These are phyloP conservation scores for Caenorhabditis plicata DNA, from an alignment of 2,888 invertebrate species.

Conservation along the genomic window DNA sequence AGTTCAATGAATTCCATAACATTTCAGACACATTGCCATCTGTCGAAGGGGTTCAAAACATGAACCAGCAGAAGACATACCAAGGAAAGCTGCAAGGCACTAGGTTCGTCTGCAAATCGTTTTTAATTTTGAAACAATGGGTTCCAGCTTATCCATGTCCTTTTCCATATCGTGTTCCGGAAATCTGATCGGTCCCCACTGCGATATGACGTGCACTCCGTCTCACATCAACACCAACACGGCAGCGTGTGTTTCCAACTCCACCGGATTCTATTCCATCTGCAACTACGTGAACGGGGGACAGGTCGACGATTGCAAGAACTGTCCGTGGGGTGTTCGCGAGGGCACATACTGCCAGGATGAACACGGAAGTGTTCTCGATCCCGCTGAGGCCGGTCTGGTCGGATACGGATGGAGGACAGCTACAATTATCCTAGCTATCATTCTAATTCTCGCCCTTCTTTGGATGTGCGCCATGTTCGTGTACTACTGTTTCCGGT, in stretches of 20 bases:
- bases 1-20: not conserved
- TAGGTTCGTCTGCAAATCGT: slow-evolving; percentile 13
- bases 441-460: slow-evolving; percentile 32
- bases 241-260: slow-evolving; percentile 44
- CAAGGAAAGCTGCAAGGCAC: slow-evolving; percentile 52
- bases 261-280: slow-evolving; percentile 54
- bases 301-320: slow-evolving; percentile 55
- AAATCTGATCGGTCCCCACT: slow-evolving; percentile 51
- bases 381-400: slow-evolving; percentile 42
- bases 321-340: slow-evolving; percentile 61
- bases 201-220: slow-evolving; percentile 52
- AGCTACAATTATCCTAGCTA: slow-evolving; percentile 50
- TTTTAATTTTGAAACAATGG: slow-evolving; percentile 23
- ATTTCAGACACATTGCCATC: slow-evolving; percentile 2
- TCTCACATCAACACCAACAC: slow-evolving; percentile 42
- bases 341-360: slow-evolving; percentile 55
- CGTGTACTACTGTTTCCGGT: not conserved
- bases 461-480: slow-evolving; percentile 10
- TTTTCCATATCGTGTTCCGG: slow-evolving; percentile 57
- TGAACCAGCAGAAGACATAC: slow-evolving; percentile 40
- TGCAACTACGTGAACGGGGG: slow-evolving; percentile 41
- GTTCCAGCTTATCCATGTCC: slow-evolving; percentile 38
- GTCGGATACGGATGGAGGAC: slow-evolving; percentile 51
- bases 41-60: slow-evolving; percentile 36
- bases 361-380: slow-evolving; percentile 40